Evolutionary conservation across 2,888 invertebrate genomes (phyloP).

Genomic region (Drosophila paranaensis): DNA sequence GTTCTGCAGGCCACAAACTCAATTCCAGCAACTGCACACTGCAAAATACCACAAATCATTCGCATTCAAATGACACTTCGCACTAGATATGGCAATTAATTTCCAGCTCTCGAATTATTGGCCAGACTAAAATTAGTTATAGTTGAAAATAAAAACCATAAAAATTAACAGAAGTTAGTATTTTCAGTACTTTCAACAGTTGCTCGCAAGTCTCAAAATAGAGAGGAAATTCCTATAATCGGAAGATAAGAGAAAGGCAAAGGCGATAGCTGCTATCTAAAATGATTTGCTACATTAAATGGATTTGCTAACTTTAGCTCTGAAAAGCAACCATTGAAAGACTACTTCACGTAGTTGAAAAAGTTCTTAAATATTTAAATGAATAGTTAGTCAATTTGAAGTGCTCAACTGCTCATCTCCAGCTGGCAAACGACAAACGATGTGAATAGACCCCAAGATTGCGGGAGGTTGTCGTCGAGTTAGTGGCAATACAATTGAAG

Average conservation of each 20-base stretch:
- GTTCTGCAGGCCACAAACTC: constrained; percentile 35
- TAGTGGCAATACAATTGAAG: constrained; percentile 66
- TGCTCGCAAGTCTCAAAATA: not conserved
- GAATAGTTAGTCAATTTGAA: not conserved
- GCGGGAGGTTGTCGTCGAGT: constrained; percentile 65
- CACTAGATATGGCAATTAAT: not conserved
- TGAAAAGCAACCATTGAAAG: not conserved
- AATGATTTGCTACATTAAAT: not conserved
- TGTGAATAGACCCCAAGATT: constrained; percentile 53
- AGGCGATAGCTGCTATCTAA: not conserved
- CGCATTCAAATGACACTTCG: not conserved
- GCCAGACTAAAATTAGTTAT: not conserved
- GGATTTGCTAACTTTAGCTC: not conserved
- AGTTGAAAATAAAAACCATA: too few species aligned
- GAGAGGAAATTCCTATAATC: not conserved
- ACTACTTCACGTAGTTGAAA: not conserved
- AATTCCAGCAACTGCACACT: constrained; percentile 37
- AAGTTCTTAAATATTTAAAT: not conserved
- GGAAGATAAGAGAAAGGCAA: not conserved
- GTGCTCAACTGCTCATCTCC: constrained; percentile 9
- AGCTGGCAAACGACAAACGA: constrained; percentile 30
- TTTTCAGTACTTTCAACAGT: not conserved
- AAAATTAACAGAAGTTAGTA: not conserved
- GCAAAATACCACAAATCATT: constrained; percentile 28
- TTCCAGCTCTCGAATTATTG: not conserved